phyloP scores from a whole-genome alignment of 92 coral and sea anemone species.

The Hydrozoanthus gracilis region DNA sequence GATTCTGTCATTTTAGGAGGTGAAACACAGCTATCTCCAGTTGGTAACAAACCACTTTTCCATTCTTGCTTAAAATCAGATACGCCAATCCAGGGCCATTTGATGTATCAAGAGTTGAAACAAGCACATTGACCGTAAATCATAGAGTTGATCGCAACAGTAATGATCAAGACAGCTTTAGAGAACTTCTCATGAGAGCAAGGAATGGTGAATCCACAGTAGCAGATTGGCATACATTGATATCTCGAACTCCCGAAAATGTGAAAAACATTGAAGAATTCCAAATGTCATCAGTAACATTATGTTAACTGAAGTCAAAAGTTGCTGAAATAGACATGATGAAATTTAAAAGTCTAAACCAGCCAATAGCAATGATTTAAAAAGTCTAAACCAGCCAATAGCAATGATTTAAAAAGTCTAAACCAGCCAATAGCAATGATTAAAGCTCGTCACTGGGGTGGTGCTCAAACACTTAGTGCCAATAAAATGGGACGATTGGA shows the following conservation, averaged over 20 bases:
- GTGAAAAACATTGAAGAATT: neutral
- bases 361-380: neutral
- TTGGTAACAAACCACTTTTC: conserved; percentile 71
- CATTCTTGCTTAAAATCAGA: conserved; percentile 65
- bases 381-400: neutral
- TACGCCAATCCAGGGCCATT: conserved; percentile 60
- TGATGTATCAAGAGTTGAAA: conserved; percentile 71
- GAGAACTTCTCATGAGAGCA: conserved; percentile 31
- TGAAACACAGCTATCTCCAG: conserved; percentile 76
- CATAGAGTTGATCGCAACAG: conserved; percentile 72
- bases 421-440: conserved; percentile 14
- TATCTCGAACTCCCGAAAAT: conserved; percentile 13
- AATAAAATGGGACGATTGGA: conserved; percentile 48
- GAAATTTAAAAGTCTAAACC: conserved; percentile 21
- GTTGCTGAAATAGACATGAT: conserved; percentile 23
- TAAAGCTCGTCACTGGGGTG: conserved; percentile 9
- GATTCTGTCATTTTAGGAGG: conserved; percentile 67
- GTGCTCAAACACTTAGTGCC: conserved; percentile 10
- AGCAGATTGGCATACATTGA: conserved; percentile 35
- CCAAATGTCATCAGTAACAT: neutral
- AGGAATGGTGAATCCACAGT: conserved; percentile 30
- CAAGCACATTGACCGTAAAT: conserved; percentile 66
- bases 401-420: neutral
- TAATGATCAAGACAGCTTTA: conserved; percentile 23
- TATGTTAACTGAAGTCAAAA: conserved; percentile 13